Evolutionary conservation across 1,140 invertebrate species (phyloP), one percentile per base, ranked within the genome.

Genomic region (Zaprionus davidi): DNA sequence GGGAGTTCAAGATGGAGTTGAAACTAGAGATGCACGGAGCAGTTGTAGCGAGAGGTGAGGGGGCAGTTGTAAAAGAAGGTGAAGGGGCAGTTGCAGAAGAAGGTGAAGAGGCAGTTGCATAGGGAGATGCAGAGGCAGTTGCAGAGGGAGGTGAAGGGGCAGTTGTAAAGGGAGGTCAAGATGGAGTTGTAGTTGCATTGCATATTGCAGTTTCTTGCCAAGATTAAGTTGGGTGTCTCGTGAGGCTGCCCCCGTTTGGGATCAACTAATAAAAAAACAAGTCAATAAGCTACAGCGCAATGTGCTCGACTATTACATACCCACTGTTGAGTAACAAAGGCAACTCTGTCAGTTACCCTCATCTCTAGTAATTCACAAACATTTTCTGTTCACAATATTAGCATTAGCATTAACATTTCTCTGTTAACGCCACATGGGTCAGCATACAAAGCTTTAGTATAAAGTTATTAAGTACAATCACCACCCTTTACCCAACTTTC

Each of bases 191-290:
- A 17, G n/a, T 46, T 46, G 41, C 41, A 46, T n/a, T 17, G n/a
- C 5, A 17, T 46, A 17, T 46, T 46, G 41, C 41, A 17, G 15
- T 41, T 41, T 17, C 41, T 46, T 20, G 6, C n/a, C 2, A 7
- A 46, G 41, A 46, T 46, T 46, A 46, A 46, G 15, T 41, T 41
- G 38, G 15, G 15, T 15, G n/a, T 41, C 38, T n/a, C 38, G 6
- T 41, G 38, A 41, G 15, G 15, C 5, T 41, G 38, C 38, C 38
- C 34, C 56, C 1, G 17, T 76, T 63, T 67, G 64, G 58, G 75
- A 71, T 73, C 75, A 73, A 66, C 36, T 11, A 24, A 17, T 51
- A 65, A 64, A n/a, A 56, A 81, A 76, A 75, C 31, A 34, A 31
- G 9, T 34, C 31, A 11, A 7, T 77, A 77, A 81, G 1, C 12